A percentile compares a stretch with the other conserved stretches of the same genome.
Conservation (phyloP, 2,888 invertebrate genomes). For the Thymelicus sylvestris region DNA sequence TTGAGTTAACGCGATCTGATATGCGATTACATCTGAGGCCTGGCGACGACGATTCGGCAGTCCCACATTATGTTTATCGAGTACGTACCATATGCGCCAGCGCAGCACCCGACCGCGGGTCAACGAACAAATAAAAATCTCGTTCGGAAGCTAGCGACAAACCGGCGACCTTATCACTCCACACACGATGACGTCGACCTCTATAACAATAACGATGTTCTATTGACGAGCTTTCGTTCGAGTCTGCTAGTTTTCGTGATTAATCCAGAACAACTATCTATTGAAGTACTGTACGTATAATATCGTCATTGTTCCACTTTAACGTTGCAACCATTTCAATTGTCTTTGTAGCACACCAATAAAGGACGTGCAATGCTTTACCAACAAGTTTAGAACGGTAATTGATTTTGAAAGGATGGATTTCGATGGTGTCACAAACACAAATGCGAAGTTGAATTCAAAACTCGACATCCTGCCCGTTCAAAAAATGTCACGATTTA, state of each 20-base stretch:
- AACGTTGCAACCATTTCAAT: not conserved
- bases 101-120: conserved; percentile 61
- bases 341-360: not conserved
- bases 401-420: no score
- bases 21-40: conserved; percentile 25
- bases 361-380: not conserved
- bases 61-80: conserved; percentile 33
- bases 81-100: conserved; percentile 47
- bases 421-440: no score
- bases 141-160: conserved; percentile 61
- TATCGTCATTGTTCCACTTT: conserved; percentile 23
- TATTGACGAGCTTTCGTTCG: conserved; percentile 32
- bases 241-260: conserved; percentile 19
- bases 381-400: not conserved
- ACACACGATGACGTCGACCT: conserved; percentile 39
- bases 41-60: conserved; percentile 10
- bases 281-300: not conserved
- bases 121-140: conserved; percentile 74
- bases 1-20: conserved; percentile 20
- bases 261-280: conserved; percentile 24
- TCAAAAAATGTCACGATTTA: no score
- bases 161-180: conserved; percentile 70
- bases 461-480: no score
- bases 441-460: no score
- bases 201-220: conserved; percentile 45